A percentile compares a stretch with the other conserved stretches of the same genome.
These are phyloP conservation scores for Rhysida immarginata DNA, from an alignment of 1,140 invertebrate genomes.

Conservation along the genomic window DNA sequence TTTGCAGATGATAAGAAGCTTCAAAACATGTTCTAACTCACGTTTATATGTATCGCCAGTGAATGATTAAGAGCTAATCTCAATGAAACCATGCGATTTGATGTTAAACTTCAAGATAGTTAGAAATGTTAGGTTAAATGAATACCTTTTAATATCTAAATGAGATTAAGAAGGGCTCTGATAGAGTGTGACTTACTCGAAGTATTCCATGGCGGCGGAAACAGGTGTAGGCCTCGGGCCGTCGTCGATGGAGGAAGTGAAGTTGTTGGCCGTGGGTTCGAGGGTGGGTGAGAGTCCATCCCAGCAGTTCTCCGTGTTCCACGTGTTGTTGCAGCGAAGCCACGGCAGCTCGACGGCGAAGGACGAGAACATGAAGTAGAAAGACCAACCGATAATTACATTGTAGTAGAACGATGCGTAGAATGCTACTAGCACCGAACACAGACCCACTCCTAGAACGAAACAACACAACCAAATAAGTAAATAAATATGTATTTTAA, in stretches of 20 bases:
- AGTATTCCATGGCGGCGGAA: constrained; percentile 30
- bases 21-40: no score
- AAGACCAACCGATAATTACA: constrained; percentile 38
- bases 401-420: constrained; percentile 39
- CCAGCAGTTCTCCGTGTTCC: constrained; percentile 33
- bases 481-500: no score
- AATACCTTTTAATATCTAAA: no score
- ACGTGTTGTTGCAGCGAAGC: constrained; percentile 34
- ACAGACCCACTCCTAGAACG: constrained; percentile 38
- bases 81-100: no score
- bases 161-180: no score
- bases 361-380: constrained; percentile 35
- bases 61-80: no score
- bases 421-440: constrained; percentile 39
- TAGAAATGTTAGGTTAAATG: no score
- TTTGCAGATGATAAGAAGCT: no score
- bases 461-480: not conserved
- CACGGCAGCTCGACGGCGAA: constrained; percentile 32
- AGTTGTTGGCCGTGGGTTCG: not conserved
- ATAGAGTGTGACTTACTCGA: constrained; percentile 24
- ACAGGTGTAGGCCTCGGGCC: constrained; percentile 12
- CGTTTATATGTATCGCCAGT: no score
- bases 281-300: constrained; percentile 3
- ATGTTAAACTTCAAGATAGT: no score
- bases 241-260: not conserved